These are phyloP conservation scores for Spinus pinus DNA, from an alignment of 2,797 vertebrate genomes.

Conservation along the genomic window DNA sequence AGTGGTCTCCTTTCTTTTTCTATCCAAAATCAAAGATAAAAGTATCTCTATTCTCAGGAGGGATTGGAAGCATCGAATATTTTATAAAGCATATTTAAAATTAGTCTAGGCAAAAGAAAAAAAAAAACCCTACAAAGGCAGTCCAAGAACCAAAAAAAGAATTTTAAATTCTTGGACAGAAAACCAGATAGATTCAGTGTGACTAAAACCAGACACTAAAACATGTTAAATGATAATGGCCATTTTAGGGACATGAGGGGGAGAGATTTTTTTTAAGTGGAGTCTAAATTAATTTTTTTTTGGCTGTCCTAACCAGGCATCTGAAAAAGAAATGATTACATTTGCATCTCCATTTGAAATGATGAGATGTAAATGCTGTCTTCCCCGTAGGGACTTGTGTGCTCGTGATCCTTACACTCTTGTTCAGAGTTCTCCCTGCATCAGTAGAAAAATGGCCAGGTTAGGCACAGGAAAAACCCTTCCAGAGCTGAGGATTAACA, in stretches of 20 bases:
- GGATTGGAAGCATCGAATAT: not conserved
- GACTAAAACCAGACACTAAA: not conserved
- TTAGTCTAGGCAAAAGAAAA: not conserved
- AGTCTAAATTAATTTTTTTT: not conserved
- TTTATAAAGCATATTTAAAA: not conserved
- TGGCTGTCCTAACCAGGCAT: not conserved
- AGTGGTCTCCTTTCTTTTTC: not conserved
- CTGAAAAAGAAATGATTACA: not conserved
- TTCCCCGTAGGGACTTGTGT: not conserved
- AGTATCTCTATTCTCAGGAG: not conserved
- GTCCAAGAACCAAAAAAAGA: not conserved
- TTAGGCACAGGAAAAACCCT: not conserved
- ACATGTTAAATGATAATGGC: not conserved
- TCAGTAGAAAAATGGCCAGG: not conserved
- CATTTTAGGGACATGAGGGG: not conserved
- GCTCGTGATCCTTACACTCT: not conserved
- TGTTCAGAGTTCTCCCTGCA: not conserved
- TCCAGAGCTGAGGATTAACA: not conserved
- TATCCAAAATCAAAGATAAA: not conserved
- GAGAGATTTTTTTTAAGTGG: not conserved
- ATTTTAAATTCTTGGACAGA: not conserved
- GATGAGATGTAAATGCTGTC: not conserved
- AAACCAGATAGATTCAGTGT: not conserved
- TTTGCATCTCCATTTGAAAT: not conserved
- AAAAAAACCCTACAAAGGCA: not conserved